phyloP scores from a whole-genome alignment of 2,888 invertebrate species.

The Leucophenga montana region DNA sequence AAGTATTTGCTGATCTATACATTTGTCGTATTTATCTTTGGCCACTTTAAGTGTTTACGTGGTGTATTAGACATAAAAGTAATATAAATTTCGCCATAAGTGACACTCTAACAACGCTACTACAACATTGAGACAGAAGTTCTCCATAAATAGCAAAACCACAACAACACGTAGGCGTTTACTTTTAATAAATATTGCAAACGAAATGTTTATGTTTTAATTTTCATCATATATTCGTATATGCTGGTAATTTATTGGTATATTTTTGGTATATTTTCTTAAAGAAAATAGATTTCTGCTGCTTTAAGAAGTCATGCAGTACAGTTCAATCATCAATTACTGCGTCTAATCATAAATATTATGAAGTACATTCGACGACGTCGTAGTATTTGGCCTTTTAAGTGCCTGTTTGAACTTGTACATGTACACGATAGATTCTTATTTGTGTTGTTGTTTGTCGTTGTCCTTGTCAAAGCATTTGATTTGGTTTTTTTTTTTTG shows the following conservation, averaged over 20 bases:
- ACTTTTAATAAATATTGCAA: background rate
- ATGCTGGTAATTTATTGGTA: too few relatives aligned
- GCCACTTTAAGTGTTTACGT: slow-evolving; percentile 62
- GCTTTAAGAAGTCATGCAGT: too few relatives aligned
- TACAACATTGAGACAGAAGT: background rate
- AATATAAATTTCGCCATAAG: slow-evolving; percentile 47
- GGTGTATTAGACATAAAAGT: slow-evolving; percentile 63
- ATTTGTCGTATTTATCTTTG: slow-evolving; percentile 34
- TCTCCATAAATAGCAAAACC: slow-evolving; percentile 44
- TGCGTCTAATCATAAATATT: too few relatives aligned
- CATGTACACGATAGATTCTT: background rate
- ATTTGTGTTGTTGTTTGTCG: background rate
- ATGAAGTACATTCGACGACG: too few relatives aligned
- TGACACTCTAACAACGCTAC: background rate
- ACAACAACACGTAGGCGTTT: slow-evolving; percentile 43
- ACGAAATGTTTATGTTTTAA: too few relatives aligned
- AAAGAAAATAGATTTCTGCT: too few relatives aligned
- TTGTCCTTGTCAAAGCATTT: slow-evolving; percentile 12
- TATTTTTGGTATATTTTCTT: too few relatives aligned
- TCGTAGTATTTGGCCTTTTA: background rate
- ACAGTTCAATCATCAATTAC: too few relatives aligned
- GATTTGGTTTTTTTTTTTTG: slow-evolving; percentile 53
- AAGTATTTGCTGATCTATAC: slow-evolving; percentile 33
- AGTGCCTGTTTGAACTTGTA: background rate
- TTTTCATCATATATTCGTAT: too few relatives aligned